Base-by-base conservation (phyloP, 2,888 invertebrate species). In the Synanthedon myopaeformis region DNA sequence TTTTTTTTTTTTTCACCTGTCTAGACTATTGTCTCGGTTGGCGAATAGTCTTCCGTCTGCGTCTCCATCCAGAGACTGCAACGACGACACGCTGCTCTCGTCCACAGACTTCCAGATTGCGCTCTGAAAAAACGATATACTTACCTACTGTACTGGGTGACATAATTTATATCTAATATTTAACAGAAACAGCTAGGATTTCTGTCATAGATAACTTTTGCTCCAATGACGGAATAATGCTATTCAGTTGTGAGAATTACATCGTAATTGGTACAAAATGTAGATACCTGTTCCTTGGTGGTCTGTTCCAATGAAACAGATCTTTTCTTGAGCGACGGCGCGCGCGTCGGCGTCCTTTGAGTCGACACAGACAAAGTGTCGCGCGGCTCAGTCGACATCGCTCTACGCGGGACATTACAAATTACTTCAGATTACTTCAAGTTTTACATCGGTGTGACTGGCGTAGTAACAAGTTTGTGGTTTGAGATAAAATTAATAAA, bases 21-120 rank as follows among this genome's bases (percentile, higher is more conserved):
- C 95, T 52, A 95, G 89, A 70, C 94, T 94, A 49, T 92, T 89
- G 72, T 95, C 95, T 53, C 94, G 89, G 52, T 90, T 91, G 50
- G 88, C 89, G 58, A 89, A 91, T 53, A 89, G 82, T 50, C 91
- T 82, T 14, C 83, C 80, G 61, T 93, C 93, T 42, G 89, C 74
- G 57, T 90, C 91, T 63, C 91, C 91, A 64, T 93, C 93, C 57
- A 93, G 79, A 0, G 95, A 95, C 66, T 94, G 94, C 78, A 96
- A 89, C 57, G 96, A 96, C 0, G 94, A 93, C 56, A 94, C 90
- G 70, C 96, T 96, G 74, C 95, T 95, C 56, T 94, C 94, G 59
- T 95, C 94, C 53, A 92, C 92, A 35, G 92, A 91, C 62, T 92
- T 93, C 96, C 96, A 96, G 66, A 96, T 95, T 55, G 88, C 89